Conservation (phyloP, 1,140 invertebrate genomes). For the Nymphalis io region DNA sequence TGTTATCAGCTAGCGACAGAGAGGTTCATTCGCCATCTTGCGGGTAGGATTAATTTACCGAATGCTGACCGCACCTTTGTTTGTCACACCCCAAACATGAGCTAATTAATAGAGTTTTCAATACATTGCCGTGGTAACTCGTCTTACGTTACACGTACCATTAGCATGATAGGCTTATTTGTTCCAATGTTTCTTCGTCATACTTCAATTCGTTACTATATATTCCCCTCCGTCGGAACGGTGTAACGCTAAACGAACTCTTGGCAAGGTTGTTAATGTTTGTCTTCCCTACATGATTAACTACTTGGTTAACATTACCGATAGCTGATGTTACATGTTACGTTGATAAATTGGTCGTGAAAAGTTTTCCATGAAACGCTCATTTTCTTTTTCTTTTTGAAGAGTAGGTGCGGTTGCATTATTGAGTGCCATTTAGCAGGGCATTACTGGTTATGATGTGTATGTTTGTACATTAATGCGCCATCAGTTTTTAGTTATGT, state of each 20-base stretch:
- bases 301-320: constrained; percentile 31
- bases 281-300: constrained; percentile 58
- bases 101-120: constrained; percentile 75
- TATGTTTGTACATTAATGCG: constrained; percentile 21
- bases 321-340: constrained; percentile 40
- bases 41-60: constrained; percentile 74
- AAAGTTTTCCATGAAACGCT: constrained; percentile 43
- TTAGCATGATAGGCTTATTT: constrained; percentile 62
- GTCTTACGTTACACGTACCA: constrained; percentile 62
- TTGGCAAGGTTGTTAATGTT: constrained; percentile 53
- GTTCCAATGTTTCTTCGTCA: constrained; percentile 38
- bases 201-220: constrained; percentile 42
- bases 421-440: constrained; percentile 20
- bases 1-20: constrained; percentile 50
- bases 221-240: constrained; percentile 48
- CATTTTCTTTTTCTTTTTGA: constrained; percentile 45
- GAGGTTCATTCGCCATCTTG: constrained; percentile 51
- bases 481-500: background rate
- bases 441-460: constrained; percentile 24
- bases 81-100: constrained; percentile 60
- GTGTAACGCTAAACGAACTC: constrained; percentile 52
- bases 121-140: constrained; percentile 44
- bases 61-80: constrained; percentile 70
- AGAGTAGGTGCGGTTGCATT: constrained; percentile 39
- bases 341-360: constrained; percentile 47